Evolutionary conservation across 2,113 vertebrate species (phyloP).

Genomic region (Leptobrachium leishanense): DNA sequence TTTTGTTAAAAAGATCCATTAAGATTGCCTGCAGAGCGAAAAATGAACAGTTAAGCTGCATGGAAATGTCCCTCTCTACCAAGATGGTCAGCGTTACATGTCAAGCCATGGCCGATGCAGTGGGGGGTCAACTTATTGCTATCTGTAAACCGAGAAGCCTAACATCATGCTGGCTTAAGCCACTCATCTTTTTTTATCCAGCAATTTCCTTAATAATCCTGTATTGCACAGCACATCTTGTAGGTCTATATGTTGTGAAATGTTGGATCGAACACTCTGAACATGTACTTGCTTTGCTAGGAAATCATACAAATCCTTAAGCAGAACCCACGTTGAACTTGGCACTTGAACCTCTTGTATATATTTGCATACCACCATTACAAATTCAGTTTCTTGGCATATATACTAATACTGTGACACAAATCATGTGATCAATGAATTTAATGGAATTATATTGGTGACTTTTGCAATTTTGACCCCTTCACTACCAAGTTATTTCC

Average conservation of each 20-base stretch:
- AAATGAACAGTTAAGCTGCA: neutral
- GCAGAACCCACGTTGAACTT: slow-evolving; percentile 20
- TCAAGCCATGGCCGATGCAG: neutral
- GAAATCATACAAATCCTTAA: slow-evolving; percentile 3
- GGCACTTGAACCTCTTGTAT: neutral
- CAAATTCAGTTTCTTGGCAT: too few species aligned
- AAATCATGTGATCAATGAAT: too few species aligned
- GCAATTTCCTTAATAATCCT: slow-evolving; percentile 19
- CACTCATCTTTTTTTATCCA: slow-evolving; percentile 19
- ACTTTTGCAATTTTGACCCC: too few species aligned
- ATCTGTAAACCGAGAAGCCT: slow-evolving; percentile 14
- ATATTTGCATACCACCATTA: too few species aligned
- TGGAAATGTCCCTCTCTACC: neutral
- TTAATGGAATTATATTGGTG: too few species aligned
- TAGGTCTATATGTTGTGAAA: slow-evolving; percentile 21
- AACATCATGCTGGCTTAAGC: slow-evolving; percentile 15
- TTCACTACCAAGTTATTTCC: too few species aligned
- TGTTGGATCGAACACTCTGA: neutral
- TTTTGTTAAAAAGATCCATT: neutral
- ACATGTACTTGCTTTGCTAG: neutral
- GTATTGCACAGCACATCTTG: slow-evolving; percentile 18
- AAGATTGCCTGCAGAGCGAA: neutral
- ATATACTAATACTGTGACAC: too few species aligned
- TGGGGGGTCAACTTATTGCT: neutral
- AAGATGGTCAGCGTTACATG: neutral